Conservation (phyloP, 2,797 vertebrate genomes). For the Erithacus rubecula region DNA sequence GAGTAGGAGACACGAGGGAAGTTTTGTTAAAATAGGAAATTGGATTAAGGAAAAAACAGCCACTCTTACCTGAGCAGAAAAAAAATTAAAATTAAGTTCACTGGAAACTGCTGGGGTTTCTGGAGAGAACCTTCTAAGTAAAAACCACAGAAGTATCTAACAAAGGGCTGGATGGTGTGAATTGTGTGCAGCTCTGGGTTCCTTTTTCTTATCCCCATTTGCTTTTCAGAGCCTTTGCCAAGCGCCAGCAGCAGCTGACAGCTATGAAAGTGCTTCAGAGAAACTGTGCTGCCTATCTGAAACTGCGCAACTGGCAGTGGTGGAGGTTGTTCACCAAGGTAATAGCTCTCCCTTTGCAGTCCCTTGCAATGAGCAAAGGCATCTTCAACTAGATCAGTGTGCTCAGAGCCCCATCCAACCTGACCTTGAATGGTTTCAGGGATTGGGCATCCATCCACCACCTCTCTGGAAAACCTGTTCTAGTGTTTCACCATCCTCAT, state of each 20-base stretch:
- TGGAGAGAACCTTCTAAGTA: neutral
- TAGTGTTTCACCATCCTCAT: neutral
- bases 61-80: neutral
- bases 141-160: neutral
- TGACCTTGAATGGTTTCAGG: neutral
- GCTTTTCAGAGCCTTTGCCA: slow-evolving; percentile 88
- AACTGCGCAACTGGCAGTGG: slow-evolving; percentile 99
- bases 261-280: slow-evolving; percentile 99
- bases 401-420: neutral
- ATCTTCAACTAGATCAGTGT: neutral
- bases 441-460: neutral
- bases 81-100: neutral
- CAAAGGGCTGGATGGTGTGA: neutral
- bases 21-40: neutral
- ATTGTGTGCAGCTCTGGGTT: neutral
- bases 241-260: slow-evolving; percentile 94
- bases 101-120: neutral
- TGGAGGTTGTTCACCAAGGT: slow-evolving; percentile 99
- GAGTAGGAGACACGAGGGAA: neutral
- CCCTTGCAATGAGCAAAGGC: neutral
- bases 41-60: neutral
- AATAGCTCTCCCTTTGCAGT: neutral
- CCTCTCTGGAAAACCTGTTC: neutral
- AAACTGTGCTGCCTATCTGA: slow-evolving; percentile 97
- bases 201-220: neutral